These are phyloP conservation scores for Lamprologus sp. DNA, from an alignment of 2,113 vertebrate genomes.

Conservation along the genomic window DNA sequence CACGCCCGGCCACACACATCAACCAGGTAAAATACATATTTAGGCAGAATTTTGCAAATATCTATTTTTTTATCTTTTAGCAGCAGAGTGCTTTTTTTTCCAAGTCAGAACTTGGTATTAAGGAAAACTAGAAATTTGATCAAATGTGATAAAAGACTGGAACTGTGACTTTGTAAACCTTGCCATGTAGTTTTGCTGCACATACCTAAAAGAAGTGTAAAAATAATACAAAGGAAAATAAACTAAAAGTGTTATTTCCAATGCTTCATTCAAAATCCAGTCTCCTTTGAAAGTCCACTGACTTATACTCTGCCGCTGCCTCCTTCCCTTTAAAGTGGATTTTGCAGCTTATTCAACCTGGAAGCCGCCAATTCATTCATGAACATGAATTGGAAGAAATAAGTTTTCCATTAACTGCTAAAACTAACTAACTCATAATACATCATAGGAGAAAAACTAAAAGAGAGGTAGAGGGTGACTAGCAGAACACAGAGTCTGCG, in stretches of 20 bases:
- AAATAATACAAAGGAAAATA: background rate
- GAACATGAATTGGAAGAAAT: background rate
- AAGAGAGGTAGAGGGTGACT: background rate
- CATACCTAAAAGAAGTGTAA: background rate
- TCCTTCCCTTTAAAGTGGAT: background rate
- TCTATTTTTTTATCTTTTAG: background rate
- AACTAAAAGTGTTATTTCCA: background rate
- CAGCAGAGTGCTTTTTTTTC: background rate
- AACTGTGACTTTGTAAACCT: background rate
- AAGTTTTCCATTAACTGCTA: background rate
- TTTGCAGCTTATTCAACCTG: background rate
- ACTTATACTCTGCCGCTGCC: background rate
- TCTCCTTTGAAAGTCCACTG: background rate
- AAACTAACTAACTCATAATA: background rate
- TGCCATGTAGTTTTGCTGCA: background rate
- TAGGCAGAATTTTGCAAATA: accelerated
- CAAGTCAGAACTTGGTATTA: background rate
- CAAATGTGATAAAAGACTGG: background rate
- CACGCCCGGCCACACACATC: accelerated
- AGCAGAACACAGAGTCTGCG: background rate
- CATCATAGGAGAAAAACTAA: background rate
- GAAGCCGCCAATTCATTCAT: background rate
- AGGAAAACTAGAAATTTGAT: background rate
- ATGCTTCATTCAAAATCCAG: background rate
- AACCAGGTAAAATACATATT: background rate